Percentiles rank a stretch among this genome's conserved stretches.
phyloP scores from a whole-genome alignment of 2,797 vertebrate species.

The Dicrostonyx torquatus region DNA sequence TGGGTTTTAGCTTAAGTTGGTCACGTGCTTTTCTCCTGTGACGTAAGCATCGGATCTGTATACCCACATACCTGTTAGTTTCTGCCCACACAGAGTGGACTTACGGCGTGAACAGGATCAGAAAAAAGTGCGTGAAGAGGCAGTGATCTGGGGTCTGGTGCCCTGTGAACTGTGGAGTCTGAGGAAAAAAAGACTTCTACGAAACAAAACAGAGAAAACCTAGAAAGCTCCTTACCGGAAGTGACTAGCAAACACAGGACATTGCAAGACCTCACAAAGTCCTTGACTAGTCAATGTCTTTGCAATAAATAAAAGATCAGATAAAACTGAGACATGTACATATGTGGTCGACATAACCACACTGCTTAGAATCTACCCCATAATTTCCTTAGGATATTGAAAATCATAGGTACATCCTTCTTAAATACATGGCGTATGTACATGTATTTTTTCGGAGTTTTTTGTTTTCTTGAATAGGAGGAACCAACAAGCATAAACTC shows the following conservation, averaged over 20 bases:
- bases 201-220: not conserved
- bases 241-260: not conserved
- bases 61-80: no score
- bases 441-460: not conserved
- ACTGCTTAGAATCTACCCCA: not conserved
- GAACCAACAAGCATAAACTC: not conserved
- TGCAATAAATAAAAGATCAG: not conserved
- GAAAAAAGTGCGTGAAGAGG: not conserved
- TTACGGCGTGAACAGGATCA: not conserved
- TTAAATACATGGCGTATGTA: not conserved
- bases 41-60: not conserved
- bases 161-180: not conserved
- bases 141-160: not conserved
- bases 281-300: not conserved
- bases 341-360: not conserved
- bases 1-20: not conserved
- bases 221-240: not conserved
- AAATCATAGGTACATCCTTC: not conserved
- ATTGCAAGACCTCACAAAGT: not conserved
- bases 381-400: slow-evolving; percentile 53
- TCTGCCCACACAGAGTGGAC: not conserved
- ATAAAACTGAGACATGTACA: not conserved
- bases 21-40: not conserved
- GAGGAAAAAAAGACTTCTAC: not conserved
- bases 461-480: not conserved